These are phyloP conservation scores for Ectemnius lituratus DNA, from an alignment of 2,888 invertebrate species.

Conservation along the genomic window DNA sequence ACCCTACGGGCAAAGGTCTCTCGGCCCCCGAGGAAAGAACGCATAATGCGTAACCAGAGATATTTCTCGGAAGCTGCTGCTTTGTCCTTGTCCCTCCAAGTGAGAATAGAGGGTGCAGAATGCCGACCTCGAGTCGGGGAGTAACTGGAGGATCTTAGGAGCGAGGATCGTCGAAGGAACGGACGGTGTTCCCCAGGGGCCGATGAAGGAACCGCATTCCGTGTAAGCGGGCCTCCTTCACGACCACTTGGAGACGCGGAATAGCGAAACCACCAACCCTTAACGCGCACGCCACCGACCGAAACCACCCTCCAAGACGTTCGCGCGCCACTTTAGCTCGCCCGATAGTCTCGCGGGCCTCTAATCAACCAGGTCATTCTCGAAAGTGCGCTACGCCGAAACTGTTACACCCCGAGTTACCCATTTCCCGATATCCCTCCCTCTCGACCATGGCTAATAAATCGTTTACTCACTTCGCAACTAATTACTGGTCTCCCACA, in stretches of 20 bases:
- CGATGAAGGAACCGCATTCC: conserved; percentile 57
- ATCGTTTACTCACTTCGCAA: too few species aligned
- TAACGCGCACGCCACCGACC: conserved; percentile 28
- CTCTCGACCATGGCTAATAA: too few species aligned
- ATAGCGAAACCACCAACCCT: conserved; percentile 47
- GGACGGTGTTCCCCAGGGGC: conserved; percentile 51
- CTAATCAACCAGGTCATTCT: conserved; percentile 48
- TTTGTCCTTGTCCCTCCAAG: too few species aligned
- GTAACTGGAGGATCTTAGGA: background rate
- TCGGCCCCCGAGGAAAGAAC: conserved; percentile 39
- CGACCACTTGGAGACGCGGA: conserved; percentile 50
- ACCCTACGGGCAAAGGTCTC: conserved; percentile 35
- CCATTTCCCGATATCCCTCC: too few species aligned
- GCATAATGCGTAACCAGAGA: conserved; percentile 46
- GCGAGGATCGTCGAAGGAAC: conserved; percentile 28
- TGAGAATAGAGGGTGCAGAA: too few species aligned
- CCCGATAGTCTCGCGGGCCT: conserved; percentile 25
- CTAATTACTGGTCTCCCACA: too few species aligned
- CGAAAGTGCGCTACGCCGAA: conserved; percentile 23
- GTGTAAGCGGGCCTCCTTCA: conserved; percentile 55
- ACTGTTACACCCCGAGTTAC: conserved; percentile 21
- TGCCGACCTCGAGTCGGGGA: background rate
- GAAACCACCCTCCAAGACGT: conserved; percentile 28
- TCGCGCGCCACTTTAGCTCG: conserved; percentile 24
- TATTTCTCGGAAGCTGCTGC: conserved; percentile 23